Evolutionary conservation across 2,797 vertebrate species (phyloP).

Genomic region (Poeciliopsis infans): DNA sequence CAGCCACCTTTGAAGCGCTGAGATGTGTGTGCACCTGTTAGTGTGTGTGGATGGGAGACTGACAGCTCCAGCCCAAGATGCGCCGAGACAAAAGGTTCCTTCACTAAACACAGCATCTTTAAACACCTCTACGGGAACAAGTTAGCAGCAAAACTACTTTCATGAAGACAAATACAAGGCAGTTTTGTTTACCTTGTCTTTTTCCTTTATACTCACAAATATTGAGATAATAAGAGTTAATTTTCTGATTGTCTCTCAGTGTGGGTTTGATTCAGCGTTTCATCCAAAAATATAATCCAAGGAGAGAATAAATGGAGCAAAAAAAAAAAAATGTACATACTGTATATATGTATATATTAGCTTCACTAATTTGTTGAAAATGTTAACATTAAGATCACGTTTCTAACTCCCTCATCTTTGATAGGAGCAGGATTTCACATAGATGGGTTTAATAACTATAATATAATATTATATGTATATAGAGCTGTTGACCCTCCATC

Average conservation of each 20-base stretch:
- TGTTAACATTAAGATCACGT: conserved; percentile 18
- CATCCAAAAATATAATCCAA: conserved; percentile 28
- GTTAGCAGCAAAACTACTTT: conserved; percentile 24
- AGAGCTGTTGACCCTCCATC: too few relatives aligned
- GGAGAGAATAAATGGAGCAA: conserved; percentile 15
- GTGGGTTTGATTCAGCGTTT: conserved; percentile 28
- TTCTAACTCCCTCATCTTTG: background rate
- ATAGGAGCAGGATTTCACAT: background rate
- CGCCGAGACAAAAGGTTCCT: conserved; percentile 52
- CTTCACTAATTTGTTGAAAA: conserved; percentile 20
- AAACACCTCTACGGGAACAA: conserved; percentile 6
- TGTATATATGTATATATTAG: background rate
- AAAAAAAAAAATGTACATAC: too few relatives aligned
- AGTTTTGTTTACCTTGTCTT: conserved; percentile 5
- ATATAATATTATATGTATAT: conserved; percentile 13
- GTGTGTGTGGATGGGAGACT: conserved; percentile 45
- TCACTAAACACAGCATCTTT: conserved; percentile 23
- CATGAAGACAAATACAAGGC: conserved; percentile 3
- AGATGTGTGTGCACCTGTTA: conserved; percentile 35
- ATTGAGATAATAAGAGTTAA: conserved; percentile 44
- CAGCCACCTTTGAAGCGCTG: conserved; percentile 59
- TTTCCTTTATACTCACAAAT: conserved; percentile 32
- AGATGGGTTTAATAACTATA: conserved; percentile 19
- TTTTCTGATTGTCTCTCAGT: conserved; percentile 60
- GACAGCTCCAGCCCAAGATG: conserved; percentile 52